Base-by-base conservation (phyloP, 2,888 invertebrate species). In the Mallateleia sp. region DNA sequence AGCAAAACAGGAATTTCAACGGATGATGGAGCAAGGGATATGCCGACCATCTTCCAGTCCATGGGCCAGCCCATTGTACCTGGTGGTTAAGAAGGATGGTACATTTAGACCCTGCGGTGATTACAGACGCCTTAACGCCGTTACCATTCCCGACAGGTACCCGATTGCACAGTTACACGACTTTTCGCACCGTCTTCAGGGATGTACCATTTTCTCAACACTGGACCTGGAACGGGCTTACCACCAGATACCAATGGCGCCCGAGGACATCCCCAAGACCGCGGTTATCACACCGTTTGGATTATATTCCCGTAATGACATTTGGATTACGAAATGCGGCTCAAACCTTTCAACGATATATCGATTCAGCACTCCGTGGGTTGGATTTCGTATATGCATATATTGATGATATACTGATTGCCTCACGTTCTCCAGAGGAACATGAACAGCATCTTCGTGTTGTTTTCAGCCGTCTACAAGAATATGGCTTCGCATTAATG, bases 21-120 rank as follows among this genome's bases (percentile, higher is more conserved):
- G 38, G 3, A 89, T 93, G 91, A 52, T 93, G 5, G 74, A 91
- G 47, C 22, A 80, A 15, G 93, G 93, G 7, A 90, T 92, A 3
- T 47, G 47, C 11, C 18, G 18, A 47, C 47, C 47, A 18, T 47
- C 47, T 18, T 14, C n/a, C 20, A 47, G 47, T 18, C 47, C 47
- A 6, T 47, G 47, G 47, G 47, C 47, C 18, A 47, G 47, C 47
- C 77, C 84, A 0, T 52, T 87, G 5, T 74, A 80, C 38, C 22
- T 85, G 14, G 67, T 67, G 1, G 5, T 34, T 1, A 87, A 87
- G 34, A 82, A 58, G 11, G 34, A 64, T 28, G 79, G 78, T 4
- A 38, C 22, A 4, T 54, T 38, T 42, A 45, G 87, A 34, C 69
- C 77, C 0, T 87, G 87, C 25, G 87, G 80, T 0, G 80, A 75